Base-by-base conservation (phyloP, 2,888 invertebrate species). In the Aelia acuminata region DNA sequence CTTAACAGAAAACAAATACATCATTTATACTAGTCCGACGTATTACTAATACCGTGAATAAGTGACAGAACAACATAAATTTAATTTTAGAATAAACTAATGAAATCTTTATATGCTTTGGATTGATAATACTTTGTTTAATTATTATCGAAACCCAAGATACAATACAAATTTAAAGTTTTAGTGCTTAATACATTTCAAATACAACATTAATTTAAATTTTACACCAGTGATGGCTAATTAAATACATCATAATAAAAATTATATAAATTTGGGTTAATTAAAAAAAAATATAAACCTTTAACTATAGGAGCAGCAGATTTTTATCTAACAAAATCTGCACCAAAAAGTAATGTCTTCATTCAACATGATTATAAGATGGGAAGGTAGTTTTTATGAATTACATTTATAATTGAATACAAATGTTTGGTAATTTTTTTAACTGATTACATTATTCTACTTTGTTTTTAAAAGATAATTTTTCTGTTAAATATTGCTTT, bases 141-240 rank as follows among this genome's bases (percentile, higher is more conserved):
- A 53, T 53, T 53, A 5, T n/a, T 50, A n/a, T 11, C 15, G 4
- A 49, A 53, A n/a, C n/a, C n/a, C 53, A 53, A 10, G 10, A 53
- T n/a, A 53, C 10, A 11, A 53, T 18, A 18, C 13, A 49, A n/a
- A 53, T n/a, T n/a, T 8, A n/a, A 53, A 10, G 53, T 53, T n/a
- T n/a, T n/a, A 10, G 8, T 53, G n/a, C 11, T 53, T 8, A 11
- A 11, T 57, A 26, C 13, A 57, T 57, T 26, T 3, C 3, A 57
- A 57, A 57, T 57, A 26, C 57, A 57, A 26, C n/a, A n/a, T n/a
- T n/a, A 53, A n/a, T n/a, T 53, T 53, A n/a, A n/a, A n/a, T n/a
- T n/a, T n/a, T n/a, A n/a, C n/a, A n/a, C n/a, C n/a, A n/a, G n/a
- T n/a, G n/a, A n/a, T n/a, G n/a, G n/a, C n/a, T n/a, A n/a, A n/a